These are phyloP conservation scores for Plagodis pulveraria DNA, from an alignment of 2,888 invertebrate genomes.

Conservation along the genomic window DNA sequence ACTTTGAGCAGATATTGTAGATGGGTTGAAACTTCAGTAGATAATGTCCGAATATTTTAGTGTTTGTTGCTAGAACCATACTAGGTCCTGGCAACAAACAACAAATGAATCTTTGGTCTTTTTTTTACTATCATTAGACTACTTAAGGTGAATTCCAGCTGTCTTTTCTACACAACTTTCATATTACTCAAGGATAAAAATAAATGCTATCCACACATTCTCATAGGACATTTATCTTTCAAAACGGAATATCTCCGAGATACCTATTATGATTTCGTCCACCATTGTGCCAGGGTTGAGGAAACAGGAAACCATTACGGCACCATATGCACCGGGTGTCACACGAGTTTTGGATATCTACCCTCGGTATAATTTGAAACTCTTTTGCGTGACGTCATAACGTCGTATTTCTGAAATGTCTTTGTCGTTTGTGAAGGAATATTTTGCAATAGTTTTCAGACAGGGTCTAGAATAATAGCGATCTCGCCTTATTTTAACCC, in stretches of 20 bases:
- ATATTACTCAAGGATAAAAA: background rate
- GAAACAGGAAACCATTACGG: slow-evolving; percentile 80
- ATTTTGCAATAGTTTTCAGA: background rate
- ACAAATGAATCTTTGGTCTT: too few relatives aligned
- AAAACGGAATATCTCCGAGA: slow-evolving; percentile 53
- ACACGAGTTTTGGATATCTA: slow-evolving; percentile 59
- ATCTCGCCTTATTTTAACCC: too few relatives aligned
- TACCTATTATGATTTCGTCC: slow-evolving; percentile 67
- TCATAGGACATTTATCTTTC: slow-evolving; percentile 48
- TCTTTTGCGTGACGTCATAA: slow-evolving; percentile 36
- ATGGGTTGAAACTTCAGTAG: too few relatives aligned
- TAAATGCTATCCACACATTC: slow-evolving; percentile 2
- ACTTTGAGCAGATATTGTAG: too few relatives aligned
- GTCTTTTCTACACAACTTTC: background rate
- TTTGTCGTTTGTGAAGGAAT: slow-evolving; percentile 1
- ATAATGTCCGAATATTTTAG: too few relatives aligned
- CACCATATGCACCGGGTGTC: slow-evolving; percentile 67
- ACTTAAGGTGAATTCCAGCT: too few relatives aligned
- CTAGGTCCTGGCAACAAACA: too few relatives aligned
- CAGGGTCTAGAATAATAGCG: too few relatives aligned
- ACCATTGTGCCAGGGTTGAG: slow-evolving; percentile 67
- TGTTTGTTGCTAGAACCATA: too few relatives aligned
- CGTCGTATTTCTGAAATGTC: slow-evolving; percentile 5
- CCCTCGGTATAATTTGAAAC: slow-evolving; percentile 54
- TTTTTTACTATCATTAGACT: too few relatives aligned